A percentile compares a stretch with the other conserved stretches of the same genome.
Conservation (phyloP, 2,888 invertebrate species). For the Parascotia fuliginaria region DNA sequence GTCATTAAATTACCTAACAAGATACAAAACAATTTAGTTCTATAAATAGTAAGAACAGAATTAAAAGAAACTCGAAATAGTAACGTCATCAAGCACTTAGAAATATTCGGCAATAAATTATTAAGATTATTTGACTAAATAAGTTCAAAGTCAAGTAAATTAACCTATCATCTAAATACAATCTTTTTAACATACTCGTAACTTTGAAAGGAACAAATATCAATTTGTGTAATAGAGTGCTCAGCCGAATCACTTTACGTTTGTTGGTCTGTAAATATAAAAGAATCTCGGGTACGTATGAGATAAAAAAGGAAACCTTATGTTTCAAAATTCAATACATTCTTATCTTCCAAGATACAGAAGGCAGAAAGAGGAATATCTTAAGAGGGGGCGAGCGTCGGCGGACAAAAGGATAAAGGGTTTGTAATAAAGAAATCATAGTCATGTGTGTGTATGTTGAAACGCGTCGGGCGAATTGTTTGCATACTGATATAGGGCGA, state of each 20-base stretch:
- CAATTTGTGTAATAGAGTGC: constrained; percentile 68
- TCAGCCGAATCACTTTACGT: constrained; percentile 56
- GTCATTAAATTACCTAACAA: too few species aligned
- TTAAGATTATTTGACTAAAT: too few species aligned
- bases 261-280: constrained; percentile 61
- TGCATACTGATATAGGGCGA: constrained; percentile 61
- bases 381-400: constrained; percentile 55
- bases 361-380: constrained; percentile 63
- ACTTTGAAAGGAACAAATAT: constrained; percentile 50
- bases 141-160: constrained; percentile 26
- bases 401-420: constrained; percentile 69
- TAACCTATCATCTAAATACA: constrained; percentile 34
- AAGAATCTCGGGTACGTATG: constrained; percentile 54
- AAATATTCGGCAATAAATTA: too few species aligned
- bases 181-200: constrained; percentile 50
- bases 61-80: too few species aligned
- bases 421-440: constrained; percentile 77
- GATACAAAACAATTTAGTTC: too few species aligned
- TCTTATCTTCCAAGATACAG: constrained; percentile 65
- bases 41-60: too few species aligned
- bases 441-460: constrained; percentile 46
- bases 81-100: too few species aligned
- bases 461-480: constrained; percentile 72
- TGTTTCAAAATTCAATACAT: constrained; percentile 80
- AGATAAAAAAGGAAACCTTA: constrained; percentile 71